These are phyloP conservation scores for Acanthosepion lycidas DNA, from an alignment of 2,888 invertebrate genomes.

Conservation along the genomic window DNA sequence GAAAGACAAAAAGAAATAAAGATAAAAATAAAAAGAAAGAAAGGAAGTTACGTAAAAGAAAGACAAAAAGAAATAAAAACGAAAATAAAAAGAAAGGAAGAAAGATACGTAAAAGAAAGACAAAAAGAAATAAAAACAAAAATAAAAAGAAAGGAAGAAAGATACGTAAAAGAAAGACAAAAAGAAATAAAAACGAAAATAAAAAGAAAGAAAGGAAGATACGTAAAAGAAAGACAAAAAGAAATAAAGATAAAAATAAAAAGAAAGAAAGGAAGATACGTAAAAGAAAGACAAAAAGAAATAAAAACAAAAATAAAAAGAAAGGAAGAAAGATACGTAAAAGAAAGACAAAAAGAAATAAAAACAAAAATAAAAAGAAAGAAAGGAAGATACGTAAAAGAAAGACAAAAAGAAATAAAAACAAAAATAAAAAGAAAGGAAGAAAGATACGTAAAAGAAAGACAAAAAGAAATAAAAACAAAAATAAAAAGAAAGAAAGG, in stretches of 20 bases:
- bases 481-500: too few relatives aligned
- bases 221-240: neutral
- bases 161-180: neutral
- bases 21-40: neutral
- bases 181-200: neutral
- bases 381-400: neutral
- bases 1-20: neutral
- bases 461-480: neutral
- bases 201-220: neutral
- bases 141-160: too few relatives aligned
- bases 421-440: neutral
- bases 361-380: neutral
- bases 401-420: neutral
- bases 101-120: neutral
- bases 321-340: neutral
- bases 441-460: neutral
- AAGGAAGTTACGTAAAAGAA: neutral
- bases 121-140: neutral
- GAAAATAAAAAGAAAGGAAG: too few relatives aligned
- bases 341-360: neutral
- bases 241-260: neutral
- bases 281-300: neutral
- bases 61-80: neutral
- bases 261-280: too few relatives aligned
- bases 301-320: neutral